A percentile compares a stretch with the other conserved stretches of the same genome.
Conservation (phyloP, 2,113 vertebrate species). For the Anoura caudifer region DNA sequence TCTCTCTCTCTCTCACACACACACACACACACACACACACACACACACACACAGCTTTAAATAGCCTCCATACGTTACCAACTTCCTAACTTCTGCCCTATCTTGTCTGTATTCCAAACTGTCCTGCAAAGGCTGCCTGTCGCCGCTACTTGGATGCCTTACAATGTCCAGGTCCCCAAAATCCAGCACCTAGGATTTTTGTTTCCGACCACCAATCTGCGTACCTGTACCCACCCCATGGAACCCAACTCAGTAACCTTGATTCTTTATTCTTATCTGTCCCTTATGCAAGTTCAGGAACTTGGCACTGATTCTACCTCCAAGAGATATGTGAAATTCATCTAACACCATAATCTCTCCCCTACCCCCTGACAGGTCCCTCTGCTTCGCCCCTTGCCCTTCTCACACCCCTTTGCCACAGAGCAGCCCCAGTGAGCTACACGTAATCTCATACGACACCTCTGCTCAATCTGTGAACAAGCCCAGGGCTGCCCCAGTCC, state of each 20-base stretch:
- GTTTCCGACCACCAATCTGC: background rate
- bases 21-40: too few species aligned
- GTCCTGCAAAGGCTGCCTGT: background rate
- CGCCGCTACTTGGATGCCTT: background rate
- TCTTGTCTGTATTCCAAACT: too few species aligned
- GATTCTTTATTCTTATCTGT: background rate
- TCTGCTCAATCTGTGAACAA: background rate
- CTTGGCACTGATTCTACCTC: background rate
- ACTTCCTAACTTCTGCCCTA: background rate
- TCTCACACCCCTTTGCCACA: background rate
- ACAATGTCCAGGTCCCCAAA: rapidly evolving
- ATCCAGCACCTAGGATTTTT: rapidly evolving
- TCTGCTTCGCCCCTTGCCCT: too few species aligned
- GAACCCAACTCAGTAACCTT: background rate
- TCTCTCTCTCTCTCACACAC: too few species aligned
- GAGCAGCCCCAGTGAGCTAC: background rate
- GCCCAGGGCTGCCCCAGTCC: background rate
- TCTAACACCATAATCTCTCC: background rate
- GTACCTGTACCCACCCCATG: too few species aligned
- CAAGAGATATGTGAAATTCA: rapidly evolving
- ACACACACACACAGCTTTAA: background rate
- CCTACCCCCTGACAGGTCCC: too few species aligned
- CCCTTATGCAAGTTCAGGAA: too few species aligned
- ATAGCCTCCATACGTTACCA: rapidly evolving
- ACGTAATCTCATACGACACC: too few species aligned